Evolutionary conservation across 2,113 vertebrate genomes (phyloP).

Genomic region (Eidolon helvum): DNA sequence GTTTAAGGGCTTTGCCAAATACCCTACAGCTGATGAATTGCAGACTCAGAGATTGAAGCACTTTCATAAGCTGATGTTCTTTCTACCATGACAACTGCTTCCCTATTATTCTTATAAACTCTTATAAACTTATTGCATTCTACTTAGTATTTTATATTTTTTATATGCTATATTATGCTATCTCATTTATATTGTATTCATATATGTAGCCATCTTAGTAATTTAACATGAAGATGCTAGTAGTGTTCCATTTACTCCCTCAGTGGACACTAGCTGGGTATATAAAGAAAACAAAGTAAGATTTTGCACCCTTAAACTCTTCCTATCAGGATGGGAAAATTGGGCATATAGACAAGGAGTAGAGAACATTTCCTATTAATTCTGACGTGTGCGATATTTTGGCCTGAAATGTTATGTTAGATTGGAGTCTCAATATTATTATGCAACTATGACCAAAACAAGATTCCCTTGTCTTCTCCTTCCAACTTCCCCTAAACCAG

Average conservation of each 20-base stretch:
- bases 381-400: neutral
- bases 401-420: neutral
- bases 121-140: neutral
- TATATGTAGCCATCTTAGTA: neutral
- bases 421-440: neutral
- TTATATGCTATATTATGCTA: neutral
- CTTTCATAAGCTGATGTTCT: neutral
- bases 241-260: neutral
- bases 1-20: neutral
- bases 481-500: neutral
- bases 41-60: neutral
- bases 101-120: neutral
- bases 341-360: neutral
- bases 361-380: neutral
- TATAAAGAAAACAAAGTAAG: neutral
- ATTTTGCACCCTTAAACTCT: neutral
- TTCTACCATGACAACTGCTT: neutral
- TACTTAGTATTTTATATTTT: neutral
- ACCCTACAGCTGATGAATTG: neutral
- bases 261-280: neutral
- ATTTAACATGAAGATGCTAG: conserved; percentile 14
- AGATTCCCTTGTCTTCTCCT: neutral
- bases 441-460: neutral
- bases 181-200: neutral
- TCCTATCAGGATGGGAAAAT: neutral